phyloP scores from a whole-genome alignment of 2,888 invertebrate genomes.

The Andricus curvator region DNA sequence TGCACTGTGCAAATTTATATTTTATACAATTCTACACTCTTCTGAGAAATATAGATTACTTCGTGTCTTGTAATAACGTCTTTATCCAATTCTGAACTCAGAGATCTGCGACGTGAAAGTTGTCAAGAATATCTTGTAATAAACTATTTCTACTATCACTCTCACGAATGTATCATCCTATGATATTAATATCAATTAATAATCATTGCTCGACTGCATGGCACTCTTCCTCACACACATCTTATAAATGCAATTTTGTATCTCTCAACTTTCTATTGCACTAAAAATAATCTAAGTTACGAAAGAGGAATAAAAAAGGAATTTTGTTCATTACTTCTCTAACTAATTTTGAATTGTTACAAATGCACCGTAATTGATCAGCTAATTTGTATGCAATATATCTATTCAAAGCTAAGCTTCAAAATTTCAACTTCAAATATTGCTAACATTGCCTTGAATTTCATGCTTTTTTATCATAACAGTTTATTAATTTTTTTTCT shows the following conservation, averaged over 20 bases:
- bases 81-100: constrained; percentile 17
- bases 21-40: constrained; percentile 24
- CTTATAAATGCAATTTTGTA: neutral
- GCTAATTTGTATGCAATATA: neutral
- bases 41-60: constrained; percentile 20
- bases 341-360: neutral
- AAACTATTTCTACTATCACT: neutral
- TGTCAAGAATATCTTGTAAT: neutral
- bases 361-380: neutral
- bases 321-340: neutral
- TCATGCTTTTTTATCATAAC: neutral
- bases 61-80: constrained; percentile 23
- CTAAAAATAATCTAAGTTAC: neutral
- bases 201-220: constrained; percentile 35
- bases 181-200: constrained; percentile 5
- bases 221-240: constrained; percentile 1
- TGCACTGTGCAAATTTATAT: constrained; percentile 28
- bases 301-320: neutral
- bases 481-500: neutral
- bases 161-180: neutral
- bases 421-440: no score
- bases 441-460: no score
- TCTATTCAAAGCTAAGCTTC: no score
- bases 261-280: neutral
- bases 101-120: constrained; percentile 39